phyloP scores from a whole-genome alignment of 2,797 vertebrate species.

The Manis javanica region DNA sequence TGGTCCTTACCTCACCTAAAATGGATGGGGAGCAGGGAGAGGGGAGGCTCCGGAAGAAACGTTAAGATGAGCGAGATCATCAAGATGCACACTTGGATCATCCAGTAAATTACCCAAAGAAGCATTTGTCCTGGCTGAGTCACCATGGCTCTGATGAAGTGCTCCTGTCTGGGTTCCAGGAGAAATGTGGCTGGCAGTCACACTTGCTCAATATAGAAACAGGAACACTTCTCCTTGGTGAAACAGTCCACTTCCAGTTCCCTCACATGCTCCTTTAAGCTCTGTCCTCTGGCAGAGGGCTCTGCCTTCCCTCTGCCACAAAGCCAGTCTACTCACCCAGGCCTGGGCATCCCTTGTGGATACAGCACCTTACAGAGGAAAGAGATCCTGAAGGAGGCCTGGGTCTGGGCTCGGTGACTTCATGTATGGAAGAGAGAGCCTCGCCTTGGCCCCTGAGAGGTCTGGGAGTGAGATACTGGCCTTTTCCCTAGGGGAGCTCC shows the following conservation, averaged over 20 bases:
- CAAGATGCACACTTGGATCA: neutral
- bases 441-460: neutral
- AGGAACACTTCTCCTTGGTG: neutral
- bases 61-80: neutral
- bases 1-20: slow-evolving; percentile 58
- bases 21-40: neutral
- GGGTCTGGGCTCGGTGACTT: neutral
- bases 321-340: neutral
- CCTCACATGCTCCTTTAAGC: neutral
- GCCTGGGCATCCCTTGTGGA: neutral
- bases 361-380: neutral
- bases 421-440: neutral
- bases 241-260: neutral
- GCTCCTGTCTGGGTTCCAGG: slow-evolving; percentile 42
- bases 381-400: neutral
- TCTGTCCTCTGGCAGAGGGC: neutral
- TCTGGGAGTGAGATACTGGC: neutral
- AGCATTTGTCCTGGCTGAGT: slow-evolving; percentile 65
- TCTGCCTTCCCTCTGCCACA: neutral
- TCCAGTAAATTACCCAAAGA: slow-evolving; percentile 64
- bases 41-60: slow-evolving; percentile 4
- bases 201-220: slow-evolving; percentile 49
- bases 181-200: slow-evolving; percentile 51
- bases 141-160: slow-evolving; percentile 42
- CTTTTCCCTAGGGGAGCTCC: neutral